Evolutionary conservation across 2,888 invertebrate genomes (phyloP), one percentile per base, ranked within the genome.

Genomic region (Oscheius sp.): DNA sequence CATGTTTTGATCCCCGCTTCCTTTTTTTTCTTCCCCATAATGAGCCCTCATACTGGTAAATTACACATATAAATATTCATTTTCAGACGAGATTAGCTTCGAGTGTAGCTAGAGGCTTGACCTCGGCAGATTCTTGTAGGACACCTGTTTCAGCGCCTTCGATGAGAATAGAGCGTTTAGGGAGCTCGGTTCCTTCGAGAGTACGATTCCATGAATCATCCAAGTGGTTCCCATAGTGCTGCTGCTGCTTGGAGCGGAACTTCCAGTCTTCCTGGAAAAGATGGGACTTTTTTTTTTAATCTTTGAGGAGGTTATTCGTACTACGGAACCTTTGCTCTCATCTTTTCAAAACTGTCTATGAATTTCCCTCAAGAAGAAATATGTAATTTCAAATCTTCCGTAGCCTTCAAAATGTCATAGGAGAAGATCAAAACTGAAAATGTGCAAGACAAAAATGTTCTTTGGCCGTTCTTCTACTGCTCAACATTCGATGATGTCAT

Each of bases 201-300:
- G 29, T 32, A 37, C 29, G 29, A 59, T 3, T 58, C 68, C 58
- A 68, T 0, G 68, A 33, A 7, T 74, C 74, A 50, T 74, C 74
- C 42, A 59, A 21, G 13, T 74, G 74, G 21, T 57, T 74, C 21
- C 51, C 62, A 60, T 70, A 74, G 62, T 70, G 70, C 60, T 74
- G 74, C 32, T 74, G 74, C 55, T 74, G 74, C 42, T 74, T 74
- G 47, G 35, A 35, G 53, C 74, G 32, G 55, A 74, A 74, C 42
- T 74, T 74, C 74, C 74, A 74, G n/a, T 74, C 74, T 42, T 74
- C 74, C 32, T n/a, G 48, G 4, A 42, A 42, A 42, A 42, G 7
- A 63, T 21, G 21, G 21, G 21, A 0, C 42, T 42, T 42, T 42
- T 42, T 42, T 42, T 42, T 42, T 42, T 4, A 42, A 42, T 5